These are phyloP conservation scores for Cassiopea andromeda DNA, from an alignment of 30 jellyfish, hydroid and myxozoan genomes.

Conservation along the genomic window DNA sequence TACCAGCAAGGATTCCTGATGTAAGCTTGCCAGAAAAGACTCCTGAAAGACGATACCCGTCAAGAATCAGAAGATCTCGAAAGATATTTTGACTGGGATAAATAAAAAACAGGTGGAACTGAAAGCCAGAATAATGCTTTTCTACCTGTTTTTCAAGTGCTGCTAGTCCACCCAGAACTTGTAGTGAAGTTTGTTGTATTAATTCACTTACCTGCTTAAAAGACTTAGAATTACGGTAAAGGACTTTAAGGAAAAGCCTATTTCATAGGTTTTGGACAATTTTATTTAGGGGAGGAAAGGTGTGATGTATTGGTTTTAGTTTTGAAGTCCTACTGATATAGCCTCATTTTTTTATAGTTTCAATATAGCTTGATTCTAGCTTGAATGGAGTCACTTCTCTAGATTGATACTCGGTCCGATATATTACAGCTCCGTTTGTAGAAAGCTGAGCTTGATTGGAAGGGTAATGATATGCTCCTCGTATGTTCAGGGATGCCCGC, in stretches of 20 bases:
- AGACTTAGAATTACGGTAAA: conserved; percentile 36
- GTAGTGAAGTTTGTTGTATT: conserved; percentile 46
- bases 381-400: not conserved
- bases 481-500: too few relatives aligned
- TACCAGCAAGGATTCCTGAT: conserved; percentile 46
- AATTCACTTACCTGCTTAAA: not conserved
- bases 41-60: conserved; percentile 46
- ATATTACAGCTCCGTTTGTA: not conserved
- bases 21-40: conserved; percentile 51
- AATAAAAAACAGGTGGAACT: conserved; percentile 35
- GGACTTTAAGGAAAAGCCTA: conserved; percentile 7
- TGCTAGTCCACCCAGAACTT: conserved; percentile 58
- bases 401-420: conserved; percentile 11
- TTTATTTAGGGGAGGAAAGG: conserved; percentile 47
- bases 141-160: conserved; percentile 49
- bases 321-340: conserved; percentile 16
- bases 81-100: conserved; percentile 43
- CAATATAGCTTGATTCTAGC: not conserved
- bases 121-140: conserved; percentile 46
- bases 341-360: conserved; percentile 13
- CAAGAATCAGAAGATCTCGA: conserved; percentile 47
- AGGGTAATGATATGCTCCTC: too few relatives aligned
- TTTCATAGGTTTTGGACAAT: conserved; percentile 3
- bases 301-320: conserved; percentile 34
- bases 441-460: too few relatives aligned